Evolutionary conservation across 2,797 vertebrate species (phyloP), one percentile per base, ranked within the genome.

Genomic region (Triplophysa yarkandensis): DNA sequence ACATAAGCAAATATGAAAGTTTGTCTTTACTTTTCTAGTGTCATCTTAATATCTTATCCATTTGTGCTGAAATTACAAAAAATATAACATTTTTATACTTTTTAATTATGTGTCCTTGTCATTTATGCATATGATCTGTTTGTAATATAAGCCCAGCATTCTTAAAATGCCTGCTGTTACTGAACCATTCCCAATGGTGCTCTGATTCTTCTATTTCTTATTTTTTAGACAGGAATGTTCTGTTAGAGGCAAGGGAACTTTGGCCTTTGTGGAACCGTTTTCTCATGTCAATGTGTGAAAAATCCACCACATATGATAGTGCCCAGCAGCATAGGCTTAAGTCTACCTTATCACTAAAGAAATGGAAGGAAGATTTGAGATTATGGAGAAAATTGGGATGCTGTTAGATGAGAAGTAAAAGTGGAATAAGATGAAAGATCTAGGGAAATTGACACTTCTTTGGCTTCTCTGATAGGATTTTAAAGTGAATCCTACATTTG

Each of bases 161-260:
- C 19, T 50, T 23, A 3, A 50, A 23, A 50, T 11, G 8, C 48
- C 16, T 55, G 50, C 50, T 54, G 23, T 27, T 55, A 55, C 13
- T 16, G 13, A 27, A 2, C 25, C 9, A 28, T 6, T 55, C 52
- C 14, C 25, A 8, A 77, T 68, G 80, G 68, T 77, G 81, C 58
- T 82, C 32, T 82, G 81, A 85, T 85, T n/a, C n/a, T n/a, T n/a
- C 81, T 76, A 68, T 71, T 48, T 61, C 32, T 74, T 75, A 73
- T 74, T 77, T 61, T 84, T 74, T 82, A 82, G 86, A 77, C 83
- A 67, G 71, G 72, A 25, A 23, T 50, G 10, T 21, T n/a, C 46
- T 48, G n/a, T 7, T 19, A 6, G 44, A 7, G 16, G 17, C 55
- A 11, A 28, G 78, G 65, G 77, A 77, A 65, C 66, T 68, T 23